phyloP scores from a whole-genome alignment of 2,113 vertebrate species.

The Trogon surrucura region DNA sequence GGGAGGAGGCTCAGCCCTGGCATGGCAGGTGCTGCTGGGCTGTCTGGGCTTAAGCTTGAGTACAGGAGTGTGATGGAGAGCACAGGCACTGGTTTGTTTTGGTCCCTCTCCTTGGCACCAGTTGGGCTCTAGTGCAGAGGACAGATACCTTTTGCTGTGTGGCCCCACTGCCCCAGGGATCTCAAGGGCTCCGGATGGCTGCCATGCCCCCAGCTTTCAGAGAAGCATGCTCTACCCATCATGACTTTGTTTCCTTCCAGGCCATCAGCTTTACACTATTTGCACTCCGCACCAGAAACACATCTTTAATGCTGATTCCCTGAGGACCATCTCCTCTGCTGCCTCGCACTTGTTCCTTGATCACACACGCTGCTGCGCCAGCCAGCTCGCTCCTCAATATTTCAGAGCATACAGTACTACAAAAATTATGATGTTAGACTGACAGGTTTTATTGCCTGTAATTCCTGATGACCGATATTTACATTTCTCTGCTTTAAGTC shows the following conservation, averaged over 20 bases:
- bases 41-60: neutral
- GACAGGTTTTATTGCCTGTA: neutral
- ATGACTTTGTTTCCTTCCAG: neutral
- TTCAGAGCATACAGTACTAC: neutral
- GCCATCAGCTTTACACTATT: neutral
- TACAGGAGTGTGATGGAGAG: neutral
- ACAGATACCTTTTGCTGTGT: rapidly evolving
- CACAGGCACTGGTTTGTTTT: neutral
- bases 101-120: rapidly evolving
- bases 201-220: rapidly evolving
- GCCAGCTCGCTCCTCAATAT: neutral
- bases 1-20: neutral
- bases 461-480: constrained; percentile 6
- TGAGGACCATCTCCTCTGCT: neutral
- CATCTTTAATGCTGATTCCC: neutral
- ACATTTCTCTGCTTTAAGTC: constrained; percentile 17
- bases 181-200: neutral
- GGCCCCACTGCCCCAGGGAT: neutral
- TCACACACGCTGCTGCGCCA: rapidly evolving
- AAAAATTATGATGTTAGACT: neutral
- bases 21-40: rapidly evolving
- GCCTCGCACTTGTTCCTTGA: neutral
- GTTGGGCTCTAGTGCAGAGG: neutral
- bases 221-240: neutral
- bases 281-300: neutral